Evolutionary conservation across 2,888 invertebrate species (phyloP), one percentile per base, ranked within the genome.

Genomic region (Ichneumon xanthorius): DNA sequence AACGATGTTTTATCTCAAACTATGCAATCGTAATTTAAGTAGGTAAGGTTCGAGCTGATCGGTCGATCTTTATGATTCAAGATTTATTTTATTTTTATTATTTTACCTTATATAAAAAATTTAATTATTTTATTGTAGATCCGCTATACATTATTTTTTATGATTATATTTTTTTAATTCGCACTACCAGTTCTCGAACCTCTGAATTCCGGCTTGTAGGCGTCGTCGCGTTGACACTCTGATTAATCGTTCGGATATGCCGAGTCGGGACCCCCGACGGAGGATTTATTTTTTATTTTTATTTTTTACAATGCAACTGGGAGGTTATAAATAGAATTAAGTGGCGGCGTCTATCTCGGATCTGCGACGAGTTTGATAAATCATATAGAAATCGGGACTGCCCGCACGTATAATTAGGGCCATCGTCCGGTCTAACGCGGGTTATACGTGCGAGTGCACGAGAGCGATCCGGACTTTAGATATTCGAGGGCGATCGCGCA

Each of bases 401-500:
- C 19, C 55, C 61, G 61, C 61, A 30, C 61, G 61, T 61, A 75
- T 75, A 75, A 75, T 75, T 75, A 75, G 16, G n/a, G 45, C 26
- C 40, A 26, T 63, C 22, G 22, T 22, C 22, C 14, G 14, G 58
- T 22, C 58, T 11, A 58, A 4, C 45, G 45, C 16, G 16, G 45
- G 11, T 58, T 58, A 26, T 22, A 26, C 3, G 33, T 63, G 30
- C 30, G 16, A 7, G n/a, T 14, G 63, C 63, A 16, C 16, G 19
- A 65, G 37, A 37, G 19, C 68, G 81, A 81, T 81, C 26, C 45
- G 19, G 40, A 50, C 61, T 45, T 2, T 11, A 71, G 82, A 70
- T 50, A 70, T 67, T 73, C 55, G 67, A 55, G 68, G 58, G 72
- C 67, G 82, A 58, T 58, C 37, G 19, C 71, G 78, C 82, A 77